These are phyloP conservation scores for Pelochelys cantorii DNA, from an alignment of 2,797 vertebrate genomes.

Conservation along the genomic window DNA sequence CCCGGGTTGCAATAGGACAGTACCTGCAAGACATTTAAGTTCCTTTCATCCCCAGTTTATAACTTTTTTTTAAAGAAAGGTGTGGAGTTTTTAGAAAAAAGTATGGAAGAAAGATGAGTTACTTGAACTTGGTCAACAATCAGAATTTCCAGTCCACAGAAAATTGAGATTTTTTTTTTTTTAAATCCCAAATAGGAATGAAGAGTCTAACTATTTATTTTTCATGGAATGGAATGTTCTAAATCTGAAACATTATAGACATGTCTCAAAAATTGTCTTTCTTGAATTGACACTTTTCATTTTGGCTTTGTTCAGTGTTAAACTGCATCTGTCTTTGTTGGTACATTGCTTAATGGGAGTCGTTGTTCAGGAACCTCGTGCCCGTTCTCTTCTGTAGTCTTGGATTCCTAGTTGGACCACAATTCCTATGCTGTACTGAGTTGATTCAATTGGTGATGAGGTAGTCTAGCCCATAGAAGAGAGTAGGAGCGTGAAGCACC, in stretches of 20 bases:
- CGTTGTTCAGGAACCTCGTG: too few species aligned
- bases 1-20: too few species aligned
- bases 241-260: neutral
- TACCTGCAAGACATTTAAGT: too few species aligned
- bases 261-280: neutral
- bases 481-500: neutral
- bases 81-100: neutral
- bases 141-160: too few species aligned
- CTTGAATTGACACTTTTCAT: neutral
- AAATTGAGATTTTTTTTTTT: too few species aligned
- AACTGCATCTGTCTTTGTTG: neutral
- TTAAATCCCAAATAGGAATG: too few species aligned
- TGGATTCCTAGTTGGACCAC: neutral
- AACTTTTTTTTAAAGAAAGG: fast-evolving
- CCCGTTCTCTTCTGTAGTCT: neutral
- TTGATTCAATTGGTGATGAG: neutral
- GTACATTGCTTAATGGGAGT: neutral
- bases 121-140: neutral
- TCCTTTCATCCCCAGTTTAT: too few species aligned
- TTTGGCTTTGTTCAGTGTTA: neutral
- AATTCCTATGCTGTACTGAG: neutral
- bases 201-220: neutral
- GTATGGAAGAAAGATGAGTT: neutral
- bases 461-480: neutral
- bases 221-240: neutral